A percentile compares a stretch with the other conserved stretches of the same genome.
These are phyloP conservation scores for Trematomus loennbergii DNA, from an alignment of 2,113 vertebrate genomes.

Conservation along the genomic window DNA sequence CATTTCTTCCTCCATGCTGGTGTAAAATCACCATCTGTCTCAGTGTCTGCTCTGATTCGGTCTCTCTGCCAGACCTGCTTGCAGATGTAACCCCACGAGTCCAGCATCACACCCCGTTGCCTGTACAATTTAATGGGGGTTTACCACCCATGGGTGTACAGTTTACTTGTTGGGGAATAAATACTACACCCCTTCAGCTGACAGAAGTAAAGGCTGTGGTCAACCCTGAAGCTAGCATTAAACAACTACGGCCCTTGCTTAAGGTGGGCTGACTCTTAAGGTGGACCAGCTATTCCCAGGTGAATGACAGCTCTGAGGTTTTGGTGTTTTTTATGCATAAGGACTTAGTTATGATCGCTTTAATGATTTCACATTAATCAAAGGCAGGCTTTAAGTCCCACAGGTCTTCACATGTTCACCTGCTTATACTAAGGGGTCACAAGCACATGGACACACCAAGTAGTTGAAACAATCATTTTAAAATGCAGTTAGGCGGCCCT, in stretches of 20 bases:
- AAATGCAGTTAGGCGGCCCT: constrained; percentile 11
- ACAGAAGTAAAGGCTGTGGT: too few relatives aligned
- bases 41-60: constrained; percentile 59
- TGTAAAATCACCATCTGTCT: constrained; percentile 74
- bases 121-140: neutral
- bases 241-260: too few relatives aligned
- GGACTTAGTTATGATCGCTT: neutral
- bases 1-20: constrained; percentile 57
- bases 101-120: constrained; percentile 5
- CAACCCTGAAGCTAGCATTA: too few relatives aligned
- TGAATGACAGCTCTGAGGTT: too few relatives aligned
- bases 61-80: constrained; percentile 37
- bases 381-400: neutral
- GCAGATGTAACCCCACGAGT: constrained; percentile 6
- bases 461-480: constrained; percentile 22
- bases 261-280: too few relatives aligned
- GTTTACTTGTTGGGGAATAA: too few relatives aligned
- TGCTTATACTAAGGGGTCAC: constrained; percentile 1
- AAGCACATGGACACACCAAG: neutral
- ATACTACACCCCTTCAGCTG: too few relatives aligned
- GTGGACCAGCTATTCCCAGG: too few relatives aligned
- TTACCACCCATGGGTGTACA: too few relatives aligned
- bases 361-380: neutral
- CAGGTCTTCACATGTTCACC: neutral
- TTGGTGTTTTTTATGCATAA: too few relatives aligned